Conservation (phyloP, 2,888 invertebrate genomes). For the Koerneria pararmatus region DNA sequence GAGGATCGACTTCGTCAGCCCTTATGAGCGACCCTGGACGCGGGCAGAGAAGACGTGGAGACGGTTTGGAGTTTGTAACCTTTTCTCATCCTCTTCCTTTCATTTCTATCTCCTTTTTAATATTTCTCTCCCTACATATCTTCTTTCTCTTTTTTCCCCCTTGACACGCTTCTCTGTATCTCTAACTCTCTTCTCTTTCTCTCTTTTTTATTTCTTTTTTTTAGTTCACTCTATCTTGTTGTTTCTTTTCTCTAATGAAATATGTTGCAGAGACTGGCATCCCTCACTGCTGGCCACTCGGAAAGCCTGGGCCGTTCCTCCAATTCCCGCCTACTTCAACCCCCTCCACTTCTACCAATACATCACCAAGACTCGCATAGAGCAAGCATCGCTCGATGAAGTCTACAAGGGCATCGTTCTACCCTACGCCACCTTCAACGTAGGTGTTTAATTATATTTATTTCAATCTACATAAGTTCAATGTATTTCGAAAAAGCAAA, state of each 20-base stretch:
- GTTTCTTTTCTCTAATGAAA: background rate
- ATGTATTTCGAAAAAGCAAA: constrained; percentile 2
- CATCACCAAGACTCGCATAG: constrained; percentile 51
- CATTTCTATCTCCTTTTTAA: too few species aligned
- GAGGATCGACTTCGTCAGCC: constrained; percentile 53
- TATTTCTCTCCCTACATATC: too few species aligned
- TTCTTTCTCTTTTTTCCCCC: too few species aligned
- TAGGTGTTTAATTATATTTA: background rate
- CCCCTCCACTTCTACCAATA: constrained; percentile 47
- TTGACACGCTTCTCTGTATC: too few species aligned
- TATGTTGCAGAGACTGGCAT: constrained; percentile 43
- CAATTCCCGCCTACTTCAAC: constrained; percentile 50
- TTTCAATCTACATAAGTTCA: background rate
- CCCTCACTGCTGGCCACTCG: constrained; percentile 44
- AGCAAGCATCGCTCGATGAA: constrained; percentile 30
- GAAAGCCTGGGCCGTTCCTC: constrained; percentile 51
- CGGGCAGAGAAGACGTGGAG: constrained; percentile 50
- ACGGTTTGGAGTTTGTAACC: constrained; percentile 29
- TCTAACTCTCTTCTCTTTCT: too few species aligned
- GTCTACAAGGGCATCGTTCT: constrained; percentile 38
- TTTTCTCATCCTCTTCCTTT: background rate
- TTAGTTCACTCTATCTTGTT: background rate
- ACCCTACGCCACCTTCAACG: constrained; percentile 36
- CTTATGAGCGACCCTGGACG: constrained; percentile 55
- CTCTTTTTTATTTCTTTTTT: background rate